Evolutionary conservation across 2,113 vertebrate species (phyloP).

Genomic region (Gobiocypris rarus): DNA sequence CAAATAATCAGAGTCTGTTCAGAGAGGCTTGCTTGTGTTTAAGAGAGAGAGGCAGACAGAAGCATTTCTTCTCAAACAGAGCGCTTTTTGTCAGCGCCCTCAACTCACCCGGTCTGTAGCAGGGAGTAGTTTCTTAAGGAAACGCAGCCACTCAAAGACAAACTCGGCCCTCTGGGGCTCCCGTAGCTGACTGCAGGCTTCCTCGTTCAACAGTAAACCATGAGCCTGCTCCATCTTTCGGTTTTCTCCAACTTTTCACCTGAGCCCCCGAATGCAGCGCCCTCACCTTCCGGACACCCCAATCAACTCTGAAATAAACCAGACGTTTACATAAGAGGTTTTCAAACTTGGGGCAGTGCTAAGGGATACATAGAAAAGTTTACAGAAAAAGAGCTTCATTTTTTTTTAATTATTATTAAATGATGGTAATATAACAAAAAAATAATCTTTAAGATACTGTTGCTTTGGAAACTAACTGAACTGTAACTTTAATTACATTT

Average conservation of each 20-base stretch:
- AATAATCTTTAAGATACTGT: background rate
- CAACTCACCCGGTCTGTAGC: conserved; percentile 78
- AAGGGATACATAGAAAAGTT: background rate
- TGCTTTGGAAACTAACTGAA: background rate
- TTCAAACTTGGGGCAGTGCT: background rate
- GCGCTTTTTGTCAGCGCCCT: background rate
- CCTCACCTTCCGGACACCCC: conserved; percentile 18
- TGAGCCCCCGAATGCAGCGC: background rate
- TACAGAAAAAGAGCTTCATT: background rate
- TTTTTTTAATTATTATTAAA: no score
- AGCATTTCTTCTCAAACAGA: conserved; percentile 5
- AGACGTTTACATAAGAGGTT: background rate
- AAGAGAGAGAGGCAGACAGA: conserved; percentile 7
- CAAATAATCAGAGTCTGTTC: conserved; percentile 7
- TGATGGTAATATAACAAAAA: no score
- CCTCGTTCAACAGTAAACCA: conserved; percentile 86
- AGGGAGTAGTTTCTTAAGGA: conserved; percentile 85
- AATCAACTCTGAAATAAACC: conserved; percentile 11
- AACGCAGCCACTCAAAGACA: conserved; percentile 86
- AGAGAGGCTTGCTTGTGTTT: background rate
- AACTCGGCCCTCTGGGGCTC: conserved; percentile 86
- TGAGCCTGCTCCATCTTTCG: conserved; percentile 85
- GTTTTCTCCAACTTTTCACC: background rate
- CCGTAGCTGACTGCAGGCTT: conserved; percentile 74
- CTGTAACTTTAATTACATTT: background rate